phyloP scores from a whole-genome alignment of 1,140 invertebrate species.

The Drosophila pseudoobscura region DNA sequence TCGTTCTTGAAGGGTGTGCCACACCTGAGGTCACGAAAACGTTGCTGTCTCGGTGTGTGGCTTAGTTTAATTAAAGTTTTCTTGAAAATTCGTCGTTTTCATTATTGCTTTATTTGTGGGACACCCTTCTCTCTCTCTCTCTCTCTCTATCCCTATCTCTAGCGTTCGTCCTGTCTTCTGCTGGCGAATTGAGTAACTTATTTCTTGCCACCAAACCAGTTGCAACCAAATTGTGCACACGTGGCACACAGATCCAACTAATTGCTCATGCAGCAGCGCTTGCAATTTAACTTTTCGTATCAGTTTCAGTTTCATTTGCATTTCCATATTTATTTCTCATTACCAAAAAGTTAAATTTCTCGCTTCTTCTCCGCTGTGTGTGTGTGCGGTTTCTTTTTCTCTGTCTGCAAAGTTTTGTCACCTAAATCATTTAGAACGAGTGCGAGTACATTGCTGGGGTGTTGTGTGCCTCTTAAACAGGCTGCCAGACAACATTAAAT shows the following conservation, averaged over 20 bases:
- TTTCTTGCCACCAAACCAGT: slow-evolving; percentile 16
- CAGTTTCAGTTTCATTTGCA: not conserved
- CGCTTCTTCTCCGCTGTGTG: not conserved
- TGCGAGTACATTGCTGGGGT: slow-evolving; percentile 39
- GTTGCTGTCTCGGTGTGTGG: slow-evolving; percentile 36
- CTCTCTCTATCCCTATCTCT: slow-evolving; percentile 21
- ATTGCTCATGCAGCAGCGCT: slow-evolving; percentile 41
- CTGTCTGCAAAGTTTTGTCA: slow-evolving; percentile 73
- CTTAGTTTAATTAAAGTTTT: slow-evolving; percentile 77
- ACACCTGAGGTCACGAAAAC: slow-evolving; percentile 68
- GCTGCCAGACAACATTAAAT: slow-evolving; percentile 32
- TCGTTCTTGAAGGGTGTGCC: slow-evolving; percentile 60
- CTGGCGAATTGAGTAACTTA: slow-evolving; percentile 56
- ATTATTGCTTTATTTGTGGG: slow-evolving; percentile 68
- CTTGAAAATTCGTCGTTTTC: slow-evolving; percentile 63
- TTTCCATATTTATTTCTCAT: slow-evolving; percentile 54
- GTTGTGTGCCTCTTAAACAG: not conserved
- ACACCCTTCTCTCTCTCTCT: not conserved
- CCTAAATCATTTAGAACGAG: slow-evolving; percentile 69
- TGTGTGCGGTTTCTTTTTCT: slow-evolving; percentile 8
- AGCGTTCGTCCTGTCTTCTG: slow-evolving; percentile 15
- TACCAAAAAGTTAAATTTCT: slow-evolving; percentile 35
- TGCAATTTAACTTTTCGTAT: slow-evolving; percentile 38
- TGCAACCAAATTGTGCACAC: slow-evolving; percentile 40
- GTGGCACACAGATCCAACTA: slow-evolving; percentile 48